Percentiles rank a stretch among this genome's conserved stretches.
phyloP scores from a whole-genome alignment of 2,113 vertebrate species.

The Megalops atlanticus region DNA sequence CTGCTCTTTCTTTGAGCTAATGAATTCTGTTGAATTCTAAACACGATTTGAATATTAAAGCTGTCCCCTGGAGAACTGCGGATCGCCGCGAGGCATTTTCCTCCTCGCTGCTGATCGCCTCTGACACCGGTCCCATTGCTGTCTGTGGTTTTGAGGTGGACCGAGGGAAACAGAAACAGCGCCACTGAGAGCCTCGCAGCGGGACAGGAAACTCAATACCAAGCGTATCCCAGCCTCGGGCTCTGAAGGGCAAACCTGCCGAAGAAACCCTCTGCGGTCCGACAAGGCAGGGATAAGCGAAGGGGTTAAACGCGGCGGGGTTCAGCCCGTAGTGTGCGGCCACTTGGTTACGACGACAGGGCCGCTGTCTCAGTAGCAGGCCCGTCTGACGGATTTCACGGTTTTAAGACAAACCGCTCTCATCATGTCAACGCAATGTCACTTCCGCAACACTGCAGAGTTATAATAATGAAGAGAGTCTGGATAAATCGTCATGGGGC shows the following conservation, averaged over 20 bases:
- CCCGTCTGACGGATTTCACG: not conserved
- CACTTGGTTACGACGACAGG: not conserved
- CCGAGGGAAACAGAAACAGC: constrained; percentile 39
- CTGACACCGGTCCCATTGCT: constrained; percentile 54
- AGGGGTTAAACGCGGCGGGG: too few species aligned
- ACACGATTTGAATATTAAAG: constrained; percentile 35
- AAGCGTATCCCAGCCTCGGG: not conserved
- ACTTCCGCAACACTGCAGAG: too few species aligned
- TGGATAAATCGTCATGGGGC: too few species aligned
- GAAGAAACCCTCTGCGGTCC: not conserved
- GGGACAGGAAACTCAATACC: not conserved
- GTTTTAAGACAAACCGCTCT: too few species aligned
- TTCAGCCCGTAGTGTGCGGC: too few species aligned
- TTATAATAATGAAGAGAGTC: too few species aligned
- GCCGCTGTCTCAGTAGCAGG: not conserved
- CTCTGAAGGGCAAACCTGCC: not conserved
- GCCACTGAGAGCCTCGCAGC: not conserved
- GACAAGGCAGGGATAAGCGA: not conserved
- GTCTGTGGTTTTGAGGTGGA: constrained; percentile 33
- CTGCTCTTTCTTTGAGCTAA: constrained; percentile 43
- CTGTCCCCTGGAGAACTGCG: constrained; percentile 18
- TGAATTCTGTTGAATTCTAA: constrained; percentile 24
- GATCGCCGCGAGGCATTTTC: constrained; percentile 31
- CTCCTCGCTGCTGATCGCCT: constrained; percentile 57
- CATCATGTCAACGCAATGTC: too few species aligned